A percentile compares a stretch with the other conserved stretches of the same genome.
phyloP scores from a whole-genome alignment of 2,888 invertebrate species.

The Entomobrya proxima region DNA sequence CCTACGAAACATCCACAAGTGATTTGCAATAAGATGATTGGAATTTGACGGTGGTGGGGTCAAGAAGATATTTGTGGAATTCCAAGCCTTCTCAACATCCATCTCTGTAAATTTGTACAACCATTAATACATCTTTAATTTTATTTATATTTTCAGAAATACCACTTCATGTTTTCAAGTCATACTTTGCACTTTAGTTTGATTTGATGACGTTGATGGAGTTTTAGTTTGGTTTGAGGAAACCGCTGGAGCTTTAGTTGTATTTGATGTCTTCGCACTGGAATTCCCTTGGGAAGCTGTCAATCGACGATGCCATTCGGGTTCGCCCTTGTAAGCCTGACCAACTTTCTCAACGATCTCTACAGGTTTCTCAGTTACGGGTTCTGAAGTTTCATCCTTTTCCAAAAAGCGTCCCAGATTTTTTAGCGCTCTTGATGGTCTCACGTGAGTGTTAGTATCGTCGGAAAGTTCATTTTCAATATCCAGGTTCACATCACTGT shows the following conservation, averaged over 20 bases:
- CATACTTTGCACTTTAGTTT: not conserved
- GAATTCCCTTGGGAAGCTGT: no score
- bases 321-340: conserved; percentile 32
- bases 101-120: conserved; percentile 19
- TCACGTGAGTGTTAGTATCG: not conserved
- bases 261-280: not conserved
- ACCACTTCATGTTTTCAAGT: no score
- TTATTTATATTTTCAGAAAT: no score
- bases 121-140: no score
- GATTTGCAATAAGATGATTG: conserved; percentile 31
- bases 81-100: conserved; percentile 30
- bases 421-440: conserved; percentile 17
- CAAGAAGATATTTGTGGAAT: conserved; percentile 38
- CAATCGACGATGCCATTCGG: conserved; percentile 43
- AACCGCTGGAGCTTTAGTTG: not conserved
- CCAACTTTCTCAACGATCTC: conserved; percentile 6
- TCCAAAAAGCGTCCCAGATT: conserved; percentile 4
- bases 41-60: conserved; percentile 25
- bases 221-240: not conserved
- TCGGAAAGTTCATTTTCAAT: not conserved
- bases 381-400: not conserved
- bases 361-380: not conserved
- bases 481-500: not conserved
- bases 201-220: not conserved
- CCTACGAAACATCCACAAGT: conserved; percentile 54